These are phyloP conservation scores for Ricordea florida DNA, from an alignment of 92 coral and sea anemone species.

Conservation along the genomic window DNA sequence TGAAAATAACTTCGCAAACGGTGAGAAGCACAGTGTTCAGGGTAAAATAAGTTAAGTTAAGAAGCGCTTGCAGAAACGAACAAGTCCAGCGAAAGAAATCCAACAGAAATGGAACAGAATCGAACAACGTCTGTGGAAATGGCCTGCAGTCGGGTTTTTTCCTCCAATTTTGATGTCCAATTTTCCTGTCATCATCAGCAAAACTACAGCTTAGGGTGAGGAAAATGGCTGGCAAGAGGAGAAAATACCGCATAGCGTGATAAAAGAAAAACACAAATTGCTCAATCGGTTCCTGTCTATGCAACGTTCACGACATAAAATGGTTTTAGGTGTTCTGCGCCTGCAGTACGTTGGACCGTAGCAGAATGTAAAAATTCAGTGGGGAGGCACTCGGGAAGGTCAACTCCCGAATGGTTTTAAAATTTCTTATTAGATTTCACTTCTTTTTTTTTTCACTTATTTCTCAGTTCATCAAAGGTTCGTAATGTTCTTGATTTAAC, in stretches of 20 bases:
- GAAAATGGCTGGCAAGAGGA: neutral
- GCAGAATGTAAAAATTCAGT: too few species aligned
- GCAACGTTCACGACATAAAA: too few species aligned
- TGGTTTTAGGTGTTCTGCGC: too few species aligned
- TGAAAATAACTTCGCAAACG: conserved; percentile 43
- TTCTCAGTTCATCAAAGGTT: too few species aligned
- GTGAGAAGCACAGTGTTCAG: conserved; percentile 66
- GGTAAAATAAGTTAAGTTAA: conserved; percentile 48
- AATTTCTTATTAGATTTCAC: too few species aligned
- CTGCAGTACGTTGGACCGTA: too few species aligned
- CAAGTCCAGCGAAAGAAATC: conserved; percentile 50
- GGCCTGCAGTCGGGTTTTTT: conserved; percentile 51
- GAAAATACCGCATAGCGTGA: neutral
- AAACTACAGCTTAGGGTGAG: neutral
- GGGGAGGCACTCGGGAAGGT: too few species aligned
- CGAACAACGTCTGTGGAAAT: conserved; percentile 48
- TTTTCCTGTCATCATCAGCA: neutral
- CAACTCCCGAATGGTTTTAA: too few species aligned
- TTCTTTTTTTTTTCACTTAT: too few species aligned
- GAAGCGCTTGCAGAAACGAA: conserved; percentile 51
- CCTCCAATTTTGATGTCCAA: too few species aligned
- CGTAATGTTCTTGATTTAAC: too few species aligned
- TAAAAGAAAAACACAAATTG: neutral
- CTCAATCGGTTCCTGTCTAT: too few species aligned
- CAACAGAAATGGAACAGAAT: conserved; percentile 44